Conservation (phyloP, 2,797 vertebrate species). For the Lepus oiostolus region DNA sequence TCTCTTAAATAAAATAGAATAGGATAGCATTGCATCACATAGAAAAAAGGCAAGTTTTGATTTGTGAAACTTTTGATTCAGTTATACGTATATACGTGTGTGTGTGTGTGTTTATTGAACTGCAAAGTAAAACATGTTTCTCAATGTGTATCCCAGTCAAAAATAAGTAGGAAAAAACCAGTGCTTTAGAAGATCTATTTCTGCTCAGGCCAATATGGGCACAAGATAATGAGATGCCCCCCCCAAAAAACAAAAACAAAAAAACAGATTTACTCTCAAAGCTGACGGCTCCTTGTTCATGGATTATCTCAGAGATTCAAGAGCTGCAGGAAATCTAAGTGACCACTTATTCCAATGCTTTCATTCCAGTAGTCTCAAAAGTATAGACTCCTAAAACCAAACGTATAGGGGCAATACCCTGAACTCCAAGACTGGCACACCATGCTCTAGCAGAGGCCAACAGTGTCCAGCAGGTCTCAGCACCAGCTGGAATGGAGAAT, state of each 20-base stretch:
- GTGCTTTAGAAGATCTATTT: background rate
- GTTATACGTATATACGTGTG: background rate
- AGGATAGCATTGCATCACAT: background rate
- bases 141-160: conserved; percentile 12
- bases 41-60: conserved; percentile 3
- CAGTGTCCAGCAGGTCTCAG: background rate
- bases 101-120: background rate
- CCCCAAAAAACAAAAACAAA: too few relatives aligned
- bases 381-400: conserved; percentile 23
- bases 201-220: background rate
- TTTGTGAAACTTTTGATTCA: conserved; percentile 32
- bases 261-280: conserved; percentile 22
- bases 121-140: background rate
- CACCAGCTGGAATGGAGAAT: background rate
- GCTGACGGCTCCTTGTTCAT: background rate
- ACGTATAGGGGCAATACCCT: background rate
- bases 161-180: background rate
- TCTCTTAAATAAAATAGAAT: conserved; percentile 52
- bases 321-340: background rate
- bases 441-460: background rate
- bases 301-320: background rate
- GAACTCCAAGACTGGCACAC: background rate
- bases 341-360: background rate
- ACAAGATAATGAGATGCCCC: background rate
- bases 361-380: conserved; percentile 24